Percentiles rank a stretch among this genome's conserved stretches.
phyloP scores from a whole-genome alignment of 2,113 vertebrate genomes.

The Corynorhinus townsendii region DNA sequence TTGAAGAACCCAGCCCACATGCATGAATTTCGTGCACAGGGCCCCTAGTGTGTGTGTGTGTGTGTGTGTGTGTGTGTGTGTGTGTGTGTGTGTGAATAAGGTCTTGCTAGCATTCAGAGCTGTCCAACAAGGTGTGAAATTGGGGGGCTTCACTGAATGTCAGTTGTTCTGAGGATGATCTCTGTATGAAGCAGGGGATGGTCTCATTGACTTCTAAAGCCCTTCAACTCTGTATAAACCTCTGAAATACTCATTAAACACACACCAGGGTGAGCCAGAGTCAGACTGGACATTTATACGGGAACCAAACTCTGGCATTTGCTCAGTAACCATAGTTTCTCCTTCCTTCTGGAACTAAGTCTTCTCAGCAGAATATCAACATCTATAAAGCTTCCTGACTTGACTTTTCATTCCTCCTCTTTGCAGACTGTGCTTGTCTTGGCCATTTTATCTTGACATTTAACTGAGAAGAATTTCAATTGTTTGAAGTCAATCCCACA shows the following conservation, averaged over 20 bases:
- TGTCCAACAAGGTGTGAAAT: neutral
- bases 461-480: conserved; percentile 74
- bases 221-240: neutral
- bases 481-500: conserved; percentile 55
- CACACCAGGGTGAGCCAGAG: neutral
- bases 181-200: neutral
- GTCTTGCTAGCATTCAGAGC: neutral
- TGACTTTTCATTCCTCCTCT: conserved; percentile 57
- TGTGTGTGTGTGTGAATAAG: neutral
- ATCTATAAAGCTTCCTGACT: conserved; percentile 48
- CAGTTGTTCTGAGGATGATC: neutral
- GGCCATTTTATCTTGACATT: conserved; percentile 61
- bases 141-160: neutral
- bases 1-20: too few relatives aligned
- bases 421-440: conserved; percentile 21
- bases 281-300: neutral
- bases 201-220: neutral
- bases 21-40: too few relatives aligned
- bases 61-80: too few relatives aligned
- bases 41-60: too few relatives aligned
- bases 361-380: conserved; percentile 13
- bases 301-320: neutral
- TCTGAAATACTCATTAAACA: conserved; percentile 20
- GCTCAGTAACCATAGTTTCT: neutral
- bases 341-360: conserved; percentile 56